Evolutionary conservation across 2,888 invertebrate species (phyloP).

Genomic region (Sinohyriopsis cumingii): DNA sequence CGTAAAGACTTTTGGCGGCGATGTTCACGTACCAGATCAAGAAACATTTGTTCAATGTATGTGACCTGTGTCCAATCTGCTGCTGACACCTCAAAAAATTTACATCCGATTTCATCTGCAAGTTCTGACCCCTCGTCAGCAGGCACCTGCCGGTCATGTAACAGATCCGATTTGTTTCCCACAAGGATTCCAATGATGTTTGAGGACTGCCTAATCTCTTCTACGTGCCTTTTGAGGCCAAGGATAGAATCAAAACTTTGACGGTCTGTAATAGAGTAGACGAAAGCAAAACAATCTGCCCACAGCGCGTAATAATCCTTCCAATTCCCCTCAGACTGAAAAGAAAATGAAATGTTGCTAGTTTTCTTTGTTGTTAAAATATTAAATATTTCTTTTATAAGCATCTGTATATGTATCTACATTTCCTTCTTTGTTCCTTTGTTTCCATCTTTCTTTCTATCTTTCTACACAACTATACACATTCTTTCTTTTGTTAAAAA

Average conservation of each 20-base stretch:
- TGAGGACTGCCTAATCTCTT: conserved; percentile 44
- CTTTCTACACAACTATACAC: too few species aligned
- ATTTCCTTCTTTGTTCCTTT: too few species aligned
- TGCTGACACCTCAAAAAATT: conserved; percentile 67
- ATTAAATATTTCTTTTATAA: not conserved
- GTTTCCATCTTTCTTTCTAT: too few species aligned
- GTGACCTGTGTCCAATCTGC: conserved; percentile 65
- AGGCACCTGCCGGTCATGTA: conserved; percentile 62
- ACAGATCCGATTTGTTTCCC: conserved; percentile 65
- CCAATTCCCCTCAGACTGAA: conserved; percentile 44
- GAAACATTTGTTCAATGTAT: conserved; percentile 61
- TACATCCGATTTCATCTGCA: conserved; percentile 64
- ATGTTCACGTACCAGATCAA: conserved; percentile 64
- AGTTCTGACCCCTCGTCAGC: conserved; percentile 58
- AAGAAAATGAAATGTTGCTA: not conserved
- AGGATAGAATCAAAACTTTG: conserved; percentile 59
- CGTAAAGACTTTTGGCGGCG: conserved; percentile 44
- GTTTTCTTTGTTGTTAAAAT: not conserved
- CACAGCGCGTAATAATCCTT: conserved; percentile 64
- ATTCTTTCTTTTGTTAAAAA: too few species aligned
- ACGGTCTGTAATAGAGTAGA: conserved; percentile 66
- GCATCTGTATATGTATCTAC: too few species aligned
- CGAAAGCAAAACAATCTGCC: conserved; percentile 67
- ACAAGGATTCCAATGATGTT: conserved; percentile 58
- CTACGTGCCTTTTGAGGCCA: conserved; percentile 57